phyloP scores from a whole-genome alignment of 2,113 vertebrate species.

The Phyllostomus discolor region DNA sequence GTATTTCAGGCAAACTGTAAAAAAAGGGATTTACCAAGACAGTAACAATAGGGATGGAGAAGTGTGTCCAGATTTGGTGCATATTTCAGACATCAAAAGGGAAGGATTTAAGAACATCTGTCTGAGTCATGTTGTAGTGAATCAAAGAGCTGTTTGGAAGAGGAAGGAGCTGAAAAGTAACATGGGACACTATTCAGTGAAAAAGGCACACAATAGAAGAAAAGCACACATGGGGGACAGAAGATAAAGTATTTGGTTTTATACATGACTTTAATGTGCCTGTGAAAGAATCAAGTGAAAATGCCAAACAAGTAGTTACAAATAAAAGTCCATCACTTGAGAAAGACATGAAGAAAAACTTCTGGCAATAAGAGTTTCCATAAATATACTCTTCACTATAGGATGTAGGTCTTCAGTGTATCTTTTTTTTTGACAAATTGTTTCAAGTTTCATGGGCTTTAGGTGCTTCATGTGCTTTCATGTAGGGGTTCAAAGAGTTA shows the following conservation, averaged over 20 bases:
- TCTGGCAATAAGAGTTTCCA: not conserved
- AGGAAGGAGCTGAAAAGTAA: not conserved
- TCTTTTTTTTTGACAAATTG: not conserved
- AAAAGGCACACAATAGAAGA: not conserved
- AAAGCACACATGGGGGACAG: not conserved
- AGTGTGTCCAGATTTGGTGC: not conserved
- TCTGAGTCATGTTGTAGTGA: not conserved
- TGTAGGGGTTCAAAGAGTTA: not conserved
- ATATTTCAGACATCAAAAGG: not conserved
- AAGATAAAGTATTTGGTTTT: conserved; percentile 19
- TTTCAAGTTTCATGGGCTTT: conserved; percentile 11
- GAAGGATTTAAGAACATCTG: not conserved
- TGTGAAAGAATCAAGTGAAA: not conserved
- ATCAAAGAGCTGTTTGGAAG: not conserved
- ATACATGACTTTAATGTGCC: not conserved
- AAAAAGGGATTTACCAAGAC: not conserved
- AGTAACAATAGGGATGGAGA: not conserved
- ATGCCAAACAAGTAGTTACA: not conserved
- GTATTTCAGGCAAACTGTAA: not conserved
- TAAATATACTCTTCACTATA: not conserved
- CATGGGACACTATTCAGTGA: not conserved
- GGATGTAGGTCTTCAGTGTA: not conserved
- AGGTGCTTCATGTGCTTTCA: too few relatives aligned
- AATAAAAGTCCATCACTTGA: not conserved
- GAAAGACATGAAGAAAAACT: not conserved